Conservation (phyloP, 2,888 invertebrate species). For the Macaria notata region DNA sequence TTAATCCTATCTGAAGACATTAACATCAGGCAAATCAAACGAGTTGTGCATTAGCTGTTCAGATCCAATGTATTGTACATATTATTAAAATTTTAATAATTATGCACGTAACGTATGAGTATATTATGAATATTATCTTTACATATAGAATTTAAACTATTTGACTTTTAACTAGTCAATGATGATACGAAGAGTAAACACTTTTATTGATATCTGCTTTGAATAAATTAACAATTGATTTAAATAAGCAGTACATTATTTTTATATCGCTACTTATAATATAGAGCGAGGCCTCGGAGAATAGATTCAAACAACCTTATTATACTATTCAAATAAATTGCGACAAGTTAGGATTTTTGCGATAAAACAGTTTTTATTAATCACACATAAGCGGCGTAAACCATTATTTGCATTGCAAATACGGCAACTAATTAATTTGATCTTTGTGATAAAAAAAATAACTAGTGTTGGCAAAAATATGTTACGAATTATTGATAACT, state of each 20-base stretch:
- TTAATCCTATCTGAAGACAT: no score
- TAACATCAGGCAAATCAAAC: no score
- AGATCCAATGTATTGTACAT: no score
- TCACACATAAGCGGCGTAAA: constrained; percentile 10
- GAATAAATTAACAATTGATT: constrained; percentile 15
- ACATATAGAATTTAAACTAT: no score
- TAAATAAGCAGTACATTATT: neutral
- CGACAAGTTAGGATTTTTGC: constrained; percentile 5
- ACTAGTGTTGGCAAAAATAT: neutral
- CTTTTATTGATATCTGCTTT: constrained; percentile 4
- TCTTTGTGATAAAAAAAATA: constrained; percentile 7
- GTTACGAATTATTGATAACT: neutral
- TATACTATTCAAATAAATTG: constrained; percentile 1
- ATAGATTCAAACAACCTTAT: constrained; percentile 8
- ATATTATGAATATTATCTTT: no score
- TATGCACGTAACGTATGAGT: no score
- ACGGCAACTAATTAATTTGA: constrained; percentile 3
- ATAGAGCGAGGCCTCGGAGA: constrained; percentile 13
- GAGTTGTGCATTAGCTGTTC: no score
- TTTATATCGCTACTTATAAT: neutral
- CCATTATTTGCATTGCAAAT: constrained; percentile 20
- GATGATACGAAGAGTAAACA: constrained; percentile 1
- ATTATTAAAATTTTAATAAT: no score
- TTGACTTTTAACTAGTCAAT: neutral
- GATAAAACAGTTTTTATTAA: constrained; percentile 15